Conservation (phyloP, 2,797 vertebrate species). For the Sylvilagus floridanus region DNA sequence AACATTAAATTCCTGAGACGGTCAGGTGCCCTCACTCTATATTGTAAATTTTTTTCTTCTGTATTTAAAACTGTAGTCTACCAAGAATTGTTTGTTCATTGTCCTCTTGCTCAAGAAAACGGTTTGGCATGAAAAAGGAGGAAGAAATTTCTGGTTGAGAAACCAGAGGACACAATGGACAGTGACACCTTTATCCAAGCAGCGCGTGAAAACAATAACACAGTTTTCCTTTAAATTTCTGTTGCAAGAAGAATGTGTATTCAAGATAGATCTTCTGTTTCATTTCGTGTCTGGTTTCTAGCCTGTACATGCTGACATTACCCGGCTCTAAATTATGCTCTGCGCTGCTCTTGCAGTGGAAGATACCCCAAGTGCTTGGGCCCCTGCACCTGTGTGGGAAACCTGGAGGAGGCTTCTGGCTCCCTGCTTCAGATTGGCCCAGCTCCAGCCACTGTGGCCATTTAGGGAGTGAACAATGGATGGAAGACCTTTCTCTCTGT, state of each 20-base stretch:
- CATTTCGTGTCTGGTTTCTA: slow-evolving; percentile 17
- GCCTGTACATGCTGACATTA: neutral
- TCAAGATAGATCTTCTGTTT: slow-evolving; percentile 9
- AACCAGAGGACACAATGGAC: slow-evolving; percentile 17
- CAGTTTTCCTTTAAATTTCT: slow-evolving; percentile 45
- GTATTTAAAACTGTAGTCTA: slow-evolving; percentile 9
- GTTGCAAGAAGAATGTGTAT: neutral
- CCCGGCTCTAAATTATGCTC: neutral
- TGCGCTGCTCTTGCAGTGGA: neutral
- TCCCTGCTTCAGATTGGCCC: too few species aligned
- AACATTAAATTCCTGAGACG: neutral
- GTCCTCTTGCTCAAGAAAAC: slow-evolving; percentile 28
- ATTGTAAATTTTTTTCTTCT: slow-evolving; percentile 35
- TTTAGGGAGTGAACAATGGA: too few species aligned
- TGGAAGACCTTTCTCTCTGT: too few species aligned
- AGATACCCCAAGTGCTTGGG: too few species aligned
- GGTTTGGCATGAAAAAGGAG: neutral
- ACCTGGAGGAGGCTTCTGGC: too few species aligned
- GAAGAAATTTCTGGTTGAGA: slow-evolving; percentile 13
- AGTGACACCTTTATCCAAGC: slow-evolving; percentile 33
- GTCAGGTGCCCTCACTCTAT: neutral
- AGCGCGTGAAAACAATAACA: neutral
- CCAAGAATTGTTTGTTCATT: neutral
- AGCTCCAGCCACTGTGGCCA: too few species aligned
- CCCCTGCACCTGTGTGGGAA: too few species aligned